phyloP scores from a whole-genome alignment of 2,888 invertebrate species.

The Portevinia maculata region DNA sequence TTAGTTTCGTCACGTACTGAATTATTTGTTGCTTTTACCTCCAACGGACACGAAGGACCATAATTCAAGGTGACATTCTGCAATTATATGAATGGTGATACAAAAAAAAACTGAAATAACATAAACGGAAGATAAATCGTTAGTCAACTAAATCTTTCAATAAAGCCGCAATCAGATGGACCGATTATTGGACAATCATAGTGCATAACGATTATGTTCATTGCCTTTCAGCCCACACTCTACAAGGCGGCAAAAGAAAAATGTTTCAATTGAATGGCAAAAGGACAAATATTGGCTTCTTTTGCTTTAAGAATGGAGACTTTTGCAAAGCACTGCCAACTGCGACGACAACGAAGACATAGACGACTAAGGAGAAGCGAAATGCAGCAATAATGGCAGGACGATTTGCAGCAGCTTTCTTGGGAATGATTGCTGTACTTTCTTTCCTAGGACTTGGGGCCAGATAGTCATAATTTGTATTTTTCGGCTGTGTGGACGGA shows the following conservation, averaged over 20 bases:
- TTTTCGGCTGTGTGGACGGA: slow-evolving; percentile 2
- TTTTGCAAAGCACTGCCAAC: slow-evolving; percentile 52
- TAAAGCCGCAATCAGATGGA: slow-evolving; percentile 47
- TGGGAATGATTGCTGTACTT: slow-evolving; percentile 44
- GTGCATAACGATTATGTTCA: slow-evolving; percentile 70
- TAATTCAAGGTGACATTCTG: slow-evolving; percentile 39
- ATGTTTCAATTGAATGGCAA: slow-evolving; percentile 66
- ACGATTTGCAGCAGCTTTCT: slow-evolving; percentile 67
- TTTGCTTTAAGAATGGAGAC: slow-evolving; percentile 17
- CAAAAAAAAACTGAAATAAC: neutral
- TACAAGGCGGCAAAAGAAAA: neutral
- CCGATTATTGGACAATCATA: slow-evolving; percentile 69
- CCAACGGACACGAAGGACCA: slow-evolving; percentile 35
- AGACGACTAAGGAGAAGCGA: slow-evolving; percentile 50
- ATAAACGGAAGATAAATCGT: slow-evolving; percentile 46
- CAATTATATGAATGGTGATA: slow-evolving; percentile 1
- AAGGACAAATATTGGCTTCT: slow-evolving; percentile 64
- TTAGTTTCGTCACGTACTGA: slow-evolving; percentile 56
- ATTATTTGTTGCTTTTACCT: slow-evolving; percentile 38
- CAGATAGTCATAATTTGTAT: slow-evolving; percentile 37
- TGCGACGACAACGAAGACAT: slow-evolving; percentile 34
- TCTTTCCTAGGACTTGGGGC: slow-evolving; percentile 24
- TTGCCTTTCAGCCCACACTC: slow-evolving; percentile 41
- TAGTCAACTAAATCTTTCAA: slow-evolving; percentile 44
- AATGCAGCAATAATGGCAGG: slow-evolving; percentile 63